Base-by-base conservation (phyloP, 64 coral and sea anemone species). In the Anthopleura sola region DNA sequence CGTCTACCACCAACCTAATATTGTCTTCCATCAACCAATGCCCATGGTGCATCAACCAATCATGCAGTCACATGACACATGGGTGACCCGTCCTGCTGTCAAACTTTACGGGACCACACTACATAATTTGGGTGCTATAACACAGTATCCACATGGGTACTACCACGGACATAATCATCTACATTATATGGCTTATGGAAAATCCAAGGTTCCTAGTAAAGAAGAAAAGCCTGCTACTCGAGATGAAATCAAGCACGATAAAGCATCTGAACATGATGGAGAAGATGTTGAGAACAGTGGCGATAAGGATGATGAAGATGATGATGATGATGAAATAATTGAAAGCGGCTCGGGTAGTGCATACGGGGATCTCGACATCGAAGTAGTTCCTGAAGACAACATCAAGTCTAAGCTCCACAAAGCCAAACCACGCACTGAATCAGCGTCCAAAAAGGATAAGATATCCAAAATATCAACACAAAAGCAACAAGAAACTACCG, bases 31-130 rank as follows among this genome's bases (percentile, higher is more conserved):
- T 82, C 90, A 99, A 71, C 92, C 96, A 3, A n/a, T 75, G 13
- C 96, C 96, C 6, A 68, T 94, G 55, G 85, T 99, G 38, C 92
- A 92, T 49, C 96, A 99, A 49, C 92, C 92, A 28, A 85, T 94
- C n/a, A 91, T 87, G 60, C 88, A 76, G 71, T 88, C 96, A 19
- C 92, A 98, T 88, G 96, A 98, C 69, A 87, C 92, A 0, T 98
- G 85, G 56, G 87, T 94, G n/a, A 82, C 48, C 26, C 90, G 85
- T 66, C 96, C 96, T 38, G 80, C 76, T 15, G 56, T 88, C 0
- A 92, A 85, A 32, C 69, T 96, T 10, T 92, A 84, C 23, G 75
- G 86, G 6, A 79, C 94, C 3, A 74, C 80, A 64, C 24, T 97
- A 40, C 91, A 93, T 39, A 87, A 68, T 74, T 83, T 71, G 38